phyloP scores from a whole-genome alignment of 2,797 vertebrate species.

The Diplodus puntazzo region DNA sequence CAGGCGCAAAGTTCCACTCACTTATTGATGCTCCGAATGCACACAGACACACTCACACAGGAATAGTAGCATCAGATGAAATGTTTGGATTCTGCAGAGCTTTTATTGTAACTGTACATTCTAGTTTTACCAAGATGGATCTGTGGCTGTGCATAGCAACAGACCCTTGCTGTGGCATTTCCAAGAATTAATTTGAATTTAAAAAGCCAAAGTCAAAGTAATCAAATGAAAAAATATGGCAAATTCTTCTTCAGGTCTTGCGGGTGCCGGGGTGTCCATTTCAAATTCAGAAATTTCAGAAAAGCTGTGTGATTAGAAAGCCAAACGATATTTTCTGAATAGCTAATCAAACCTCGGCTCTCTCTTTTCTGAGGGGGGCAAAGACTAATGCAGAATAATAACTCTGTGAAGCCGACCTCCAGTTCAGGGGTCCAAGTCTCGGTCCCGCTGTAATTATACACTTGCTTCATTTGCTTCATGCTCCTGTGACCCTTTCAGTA shows the following conservation, averaged over 20 bases:
- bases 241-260: constrained; percentile 20
- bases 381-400: constrained; percentile 77
- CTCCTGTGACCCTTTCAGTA: constrained; percentile 67
- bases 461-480: constrained; percentile 72
- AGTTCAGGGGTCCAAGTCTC: constrained; percentile 63
- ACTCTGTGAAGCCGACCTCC: constrained; percentile 60
- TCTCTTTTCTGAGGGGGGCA: constrained; percentile 48
- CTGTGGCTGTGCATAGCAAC: neutral
- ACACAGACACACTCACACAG: neutral
- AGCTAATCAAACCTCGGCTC: constrained; percentile 74
- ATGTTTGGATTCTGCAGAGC: neutral
- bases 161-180: constrained; percentile 26
- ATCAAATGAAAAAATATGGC: constrained; percentile 13
- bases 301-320: constrained; percentile 68
- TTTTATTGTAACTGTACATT: neutral
- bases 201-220: constrained; percentile 8
- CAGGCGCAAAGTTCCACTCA: constrained; percentile 7
- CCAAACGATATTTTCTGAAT: constrained; percentile 69
- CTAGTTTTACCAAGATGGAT: constrained; percentile 4
- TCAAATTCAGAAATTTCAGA: constrained; percentile 59
- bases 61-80: neutral
- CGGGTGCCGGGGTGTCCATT: constrained; percentile 48
- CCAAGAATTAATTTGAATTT: constrained; percentile 28
- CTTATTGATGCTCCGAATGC: constrained; percentile 8
- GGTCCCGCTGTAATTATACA: constrained; percentile 77